These are phyloP conservation scores for Micromesistius poutassou DNA, from an alignment of 2,797 vertebrate genomes.

Conservation along the genomic window DNA sequence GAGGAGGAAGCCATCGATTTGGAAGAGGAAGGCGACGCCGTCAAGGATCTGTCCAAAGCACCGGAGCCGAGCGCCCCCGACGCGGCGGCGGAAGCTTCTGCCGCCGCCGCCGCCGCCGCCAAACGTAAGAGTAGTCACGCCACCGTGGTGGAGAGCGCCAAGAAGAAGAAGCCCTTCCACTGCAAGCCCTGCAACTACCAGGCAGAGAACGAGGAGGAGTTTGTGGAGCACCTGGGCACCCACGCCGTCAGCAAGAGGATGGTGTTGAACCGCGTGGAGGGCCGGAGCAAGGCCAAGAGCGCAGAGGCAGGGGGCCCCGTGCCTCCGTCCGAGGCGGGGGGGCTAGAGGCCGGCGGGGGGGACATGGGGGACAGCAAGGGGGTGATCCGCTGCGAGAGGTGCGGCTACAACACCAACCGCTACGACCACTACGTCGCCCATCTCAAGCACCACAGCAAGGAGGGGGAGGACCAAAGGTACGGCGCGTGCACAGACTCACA, in stretches of 20 bases:
- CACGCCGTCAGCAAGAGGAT: conserved; percentile 91
- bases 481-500: not conserved
- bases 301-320: conserved; percentile 56
- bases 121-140: conserved; percentile 21
- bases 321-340: conserved; percentile 47
- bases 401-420: conserved; percentile 97
- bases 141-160: conserved; percentile 13
- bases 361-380: conserved; percentile 83
- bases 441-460: conserved; percentile 92
- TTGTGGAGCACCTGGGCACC: conserved; percentile 86
- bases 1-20: not conserved
- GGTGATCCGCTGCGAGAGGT: conserved; percentile 91
- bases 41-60: conserved; percentile 39
- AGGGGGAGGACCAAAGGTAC: conserved; percentile 81
- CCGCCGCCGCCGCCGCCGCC: not conserved
- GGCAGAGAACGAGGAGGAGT: conserved; percentile 82
- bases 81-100: not conserved
- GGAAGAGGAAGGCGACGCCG: conserved; percentile 13
- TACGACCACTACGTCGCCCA: conserved; percentile 97
- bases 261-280: conserved; percentile 85
- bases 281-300: conserved; percentile 75
- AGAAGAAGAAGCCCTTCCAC: conserved; percentile 90
- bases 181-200: conserved; percentile 95
- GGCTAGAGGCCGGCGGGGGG: conserved; percentile 50
- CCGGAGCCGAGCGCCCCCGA: conserved; percentile 11